Percentiles rank a stretch among this genome's conserved stretches.
Conservation (phyloP, 1,140 invertebrate genomes). For the Drosophila repletoides region DNA sequence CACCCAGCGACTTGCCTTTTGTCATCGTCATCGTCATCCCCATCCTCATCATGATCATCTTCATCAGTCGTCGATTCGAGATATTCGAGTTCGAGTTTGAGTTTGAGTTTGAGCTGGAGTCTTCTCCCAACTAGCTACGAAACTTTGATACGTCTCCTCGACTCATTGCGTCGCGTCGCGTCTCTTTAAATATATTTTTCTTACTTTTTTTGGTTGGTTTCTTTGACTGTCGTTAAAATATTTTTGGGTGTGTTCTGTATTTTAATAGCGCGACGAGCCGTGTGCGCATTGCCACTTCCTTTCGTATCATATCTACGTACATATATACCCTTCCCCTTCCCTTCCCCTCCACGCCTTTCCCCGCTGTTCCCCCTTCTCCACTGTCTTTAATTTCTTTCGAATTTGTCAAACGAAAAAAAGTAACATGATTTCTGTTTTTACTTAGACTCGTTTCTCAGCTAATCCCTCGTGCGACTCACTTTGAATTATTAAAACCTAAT, state of each 20-base stretch:
- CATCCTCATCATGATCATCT: constrained; percentile 14
- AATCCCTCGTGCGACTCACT: constrained; percentile 71
- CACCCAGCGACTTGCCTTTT: constrained; percentile 65
- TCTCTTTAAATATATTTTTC: constrained; percentile 1
- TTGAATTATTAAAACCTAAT: constrained; percentile 80
- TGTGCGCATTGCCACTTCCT: constrained; percentile 71
- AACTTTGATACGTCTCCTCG: constrained; percentile 7
- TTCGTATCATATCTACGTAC: constrained; percentile 45
- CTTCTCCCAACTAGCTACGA: constrained; percentile 24
- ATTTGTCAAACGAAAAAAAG: constrained; percentile 79
- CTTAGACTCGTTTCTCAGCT: constrained; percentile 63
- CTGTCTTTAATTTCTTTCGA: constrained; percentile 76
- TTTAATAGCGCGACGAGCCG: constrained; percentile 71
- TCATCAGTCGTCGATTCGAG: constrained; percentile 20
- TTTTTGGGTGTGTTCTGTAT: constrained; percentile 80
- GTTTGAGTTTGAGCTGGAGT: too few relatives aligned
- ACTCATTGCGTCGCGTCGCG: too few relatives aligned
- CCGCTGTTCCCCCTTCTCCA: constrained; percentile 7
- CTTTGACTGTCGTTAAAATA: constrained; percentile 69
- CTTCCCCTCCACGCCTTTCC: constrained; percentile 1
- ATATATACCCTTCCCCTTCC: constrained; percentile 12
- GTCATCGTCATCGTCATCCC: constrained; percentile 43
- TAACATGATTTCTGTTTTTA: constrained; percentile 80
- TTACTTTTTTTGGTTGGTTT: constrained; percentile 36
- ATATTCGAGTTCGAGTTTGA: too few relatives aligned